Conservation (phyloP, 2,797 vertebrate genomes). For the Coracias cyanogaster region DNA sequence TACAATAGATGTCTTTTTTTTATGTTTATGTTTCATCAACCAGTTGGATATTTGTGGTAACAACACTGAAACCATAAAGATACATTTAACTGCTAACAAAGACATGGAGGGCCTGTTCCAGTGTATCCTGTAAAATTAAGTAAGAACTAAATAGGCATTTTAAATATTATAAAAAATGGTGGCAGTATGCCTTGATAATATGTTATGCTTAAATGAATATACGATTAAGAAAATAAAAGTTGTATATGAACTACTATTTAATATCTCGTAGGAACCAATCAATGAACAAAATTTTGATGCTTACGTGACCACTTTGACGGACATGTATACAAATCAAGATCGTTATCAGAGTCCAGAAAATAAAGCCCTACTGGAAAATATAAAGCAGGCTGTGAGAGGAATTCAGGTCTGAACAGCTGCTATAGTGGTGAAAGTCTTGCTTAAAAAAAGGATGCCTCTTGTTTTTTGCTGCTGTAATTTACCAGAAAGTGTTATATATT, state of each 20-base stretch:
- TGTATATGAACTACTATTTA: conserved; percentile 86
- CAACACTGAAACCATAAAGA: conserved; percentile 75
- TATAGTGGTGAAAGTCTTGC: conserved; percentile 80
- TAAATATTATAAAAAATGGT: conserved; percentile 50
- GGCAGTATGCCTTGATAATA: conserved; percentile 69
- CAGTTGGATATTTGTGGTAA: conserved; percentile 73
- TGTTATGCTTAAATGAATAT: conserved; percentile 83
- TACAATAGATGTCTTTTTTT: conserved; percentile 68
- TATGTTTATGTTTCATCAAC: conserved; percentile 72
- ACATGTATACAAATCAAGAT: conserved; percentile 98
- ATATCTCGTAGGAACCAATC: conserved; percentile 93
- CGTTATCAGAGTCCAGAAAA: conserved; percentile 99
- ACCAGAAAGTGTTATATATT: conserved; percentile 92
- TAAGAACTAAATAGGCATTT: conserved; percentile 71
- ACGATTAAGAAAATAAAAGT: conserved; percentile 78
- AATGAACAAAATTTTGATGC: conserved; percentile 99
- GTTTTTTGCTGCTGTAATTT: conserved; percentile 90
- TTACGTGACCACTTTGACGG: conserved; percentile 98
- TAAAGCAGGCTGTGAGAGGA: conserved; percentile 99
- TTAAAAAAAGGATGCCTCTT: conserved; percentile 86
- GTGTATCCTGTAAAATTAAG: conserved; percentile 73
- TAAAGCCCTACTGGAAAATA: conserved; percentile 98
- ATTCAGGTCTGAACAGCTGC: conserved; percentile 95
- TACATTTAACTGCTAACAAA: conserved; percentile 76
- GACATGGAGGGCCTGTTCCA: conserved; percentile 74